Evolutionary conservation across 2,888 invertebrate genomes (phyloP).

Genomic region (Celastrina argiolus): DNA sequence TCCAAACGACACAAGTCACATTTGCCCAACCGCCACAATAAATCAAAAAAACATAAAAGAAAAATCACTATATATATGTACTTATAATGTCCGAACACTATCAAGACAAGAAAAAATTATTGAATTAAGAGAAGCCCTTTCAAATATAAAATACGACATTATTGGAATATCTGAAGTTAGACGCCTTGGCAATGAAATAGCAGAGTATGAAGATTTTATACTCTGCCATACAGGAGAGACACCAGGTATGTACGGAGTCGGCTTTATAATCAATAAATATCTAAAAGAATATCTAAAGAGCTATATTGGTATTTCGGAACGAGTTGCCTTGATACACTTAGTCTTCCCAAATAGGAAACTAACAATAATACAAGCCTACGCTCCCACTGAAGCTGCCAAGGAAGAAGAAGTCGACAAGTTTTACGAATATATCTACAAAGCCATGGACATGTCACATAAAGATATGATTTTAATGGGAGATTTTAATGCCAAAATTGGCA

Average conservation of each 20-base stretch:
- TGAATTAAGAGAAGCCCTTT: conserved; percentile 17
- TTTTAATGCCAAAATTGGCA: too few species aligned
- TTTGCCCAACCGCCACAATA: background rate
- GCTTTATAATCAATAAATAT: too few species aligned
- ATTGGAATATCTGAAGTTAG: conserved; percentile 20
- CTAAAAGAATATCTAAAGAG: too few species aligned
- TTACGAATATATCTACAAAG: background rate
- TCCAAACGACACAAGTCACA: background rate
- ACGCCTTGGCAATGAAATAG: background rate
- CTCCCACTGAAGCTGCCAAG: background rate
- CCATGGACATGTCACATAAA: too few species aligned
- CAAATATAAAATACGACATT: conserved; percentile 18
- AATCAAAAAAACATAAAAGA: background rate
- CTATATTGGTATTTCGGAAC: too few species aligned
- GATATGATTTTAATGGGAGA: too few species aligned
- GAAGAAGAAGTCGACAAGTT: background rate
- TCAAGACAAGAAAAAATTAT: conserved; percentile 13
- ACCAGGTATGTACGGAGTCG: too few species aligned
- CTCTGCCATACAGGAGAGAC: too few species aligned
- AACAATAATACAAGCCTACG: background rate
- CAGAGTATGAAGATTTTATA: background rate
- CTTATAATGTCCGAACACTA: conserved; percentile 17
- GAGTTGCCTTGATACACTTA: too few species aligned
- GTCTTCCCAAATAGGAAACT: too few species aligned
- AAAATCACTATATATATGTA: conserved; percentile 20